phyloP scores from a whole-genome alignment of 2,888 invertebrate genomes.

The Mimumesa dahlbomi region DNA sequence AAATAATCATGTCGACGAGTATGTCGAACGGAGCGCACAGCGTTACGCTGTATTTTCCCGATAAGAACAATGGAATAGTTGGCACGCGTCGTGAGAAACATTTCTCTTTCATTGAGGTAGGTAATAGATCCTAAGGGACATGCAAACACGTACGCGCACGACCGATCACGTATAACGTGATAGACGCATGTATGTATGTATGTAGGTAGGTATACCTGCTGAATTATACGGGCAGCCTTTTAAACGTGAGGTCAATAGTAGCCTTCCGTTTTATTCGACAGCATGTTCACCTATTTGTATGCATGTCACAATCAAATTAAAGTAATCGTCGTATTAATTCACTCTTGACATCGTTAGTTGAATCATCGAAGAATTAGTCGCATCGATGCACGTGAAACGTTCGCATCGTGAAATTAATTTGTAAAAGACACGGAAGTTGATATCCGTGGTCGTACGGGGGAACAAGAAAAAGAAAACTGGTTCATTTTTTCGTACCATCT shows the following conservation, averaged over 20 bases:
- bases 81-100: slow-evolving; percentile 56
- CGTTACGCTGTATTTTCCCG: slow-evolving; percentile 6
- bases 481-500: no score
- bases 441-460: no score
- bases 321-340: slow-evolving; percentile 35
- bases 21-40: not conserved
- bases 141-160: slow-evolving; percentile 40
- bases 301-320: slow-evolving; percentile 30
- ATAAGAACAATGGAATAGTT: slow-evolving; percentile 44
- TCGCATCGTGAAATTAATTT: no score
- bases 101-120: slow-evolving; percentile 58
- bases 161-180: slow-evolving; percentile 29
- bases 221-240: slow-evolving; percentile 7
- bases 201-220: not conserved
- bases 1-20: not conserved
- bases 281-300: slow-evolving; percentile 11
- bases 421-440: no score
- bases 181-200: slow-evolving; percentile 19
- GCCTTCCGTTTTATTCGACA: slow-evolving; percentile 11
- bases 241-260: slow-evolving; percentile 38
- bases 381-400: no score
- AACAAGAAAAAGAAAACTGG: no score
- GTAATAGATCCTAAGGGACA: slow-evolving; percentile 44
- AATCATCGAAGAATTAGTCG: not conserved
- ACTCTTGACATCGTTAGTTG: slow-evolving; percentile 4